Evolutionary conservation across 2,113 vertebrate species (phyloP), one percentile per base, ranked within the genome.

Genomic region (Rhadina sibilatrix): DNA sequence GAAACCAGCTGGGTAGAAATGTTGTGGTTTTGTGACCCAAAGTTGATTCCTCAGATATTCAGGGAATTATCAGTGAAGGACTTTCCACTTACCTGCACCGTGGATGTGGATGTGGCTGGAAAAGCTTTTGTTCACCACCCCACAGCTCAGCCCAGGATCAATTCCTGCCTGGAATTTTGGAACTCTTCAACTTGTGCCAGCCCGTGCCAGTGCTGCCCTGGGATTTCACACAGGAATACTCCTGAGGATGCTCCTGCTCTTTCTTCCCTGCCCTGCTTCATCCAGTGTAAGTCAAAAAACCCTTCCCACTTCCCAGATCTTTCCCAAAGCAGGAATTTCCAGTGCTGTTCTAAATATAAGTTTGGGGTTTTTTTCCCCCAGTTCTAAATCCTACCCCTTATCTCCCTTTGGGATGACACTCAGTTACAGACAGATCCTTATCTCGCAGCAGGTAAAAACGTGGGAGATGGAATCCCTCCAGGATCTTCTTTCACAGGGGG

Each of bases 51-150:
- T 42, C 25, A 23, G 22, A 3, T 12, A 9, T 42, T 49, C 4
- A 15, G 49, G 54, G 71, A 49, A 69, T 56, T 5, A 2, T 2
- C 69, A 38, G 63, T 3, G 56, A 37, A 28, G 71, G 35, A 37
- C 8, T 63, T 16, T 5, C 8, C 79, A 63, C 79, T 63, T 11
- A 56, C 87, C 87, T 90, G 87, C 54, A 15, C 20, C 61, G 10
- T 0, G 31, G 47, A 2, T 0, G 9, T 3, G 46, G 87, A 3
- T 2, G 30, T 15, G 35, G 52, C 52, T 33, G 56, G 11, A 6
- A 25, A 3, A 35, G 38, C 42, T 22, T 30, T 14, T 24, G 38
- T 3, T 30, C 89, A 4, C 8, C 33, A 8, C 4, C 5, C 10
- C 1, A 15, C 0, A 6, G 68, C 91, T 38, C 74, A 21, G 70